Conservation (phyloP, 2,113 vertebrate genomes). For the Gavia stellata region DNA sequence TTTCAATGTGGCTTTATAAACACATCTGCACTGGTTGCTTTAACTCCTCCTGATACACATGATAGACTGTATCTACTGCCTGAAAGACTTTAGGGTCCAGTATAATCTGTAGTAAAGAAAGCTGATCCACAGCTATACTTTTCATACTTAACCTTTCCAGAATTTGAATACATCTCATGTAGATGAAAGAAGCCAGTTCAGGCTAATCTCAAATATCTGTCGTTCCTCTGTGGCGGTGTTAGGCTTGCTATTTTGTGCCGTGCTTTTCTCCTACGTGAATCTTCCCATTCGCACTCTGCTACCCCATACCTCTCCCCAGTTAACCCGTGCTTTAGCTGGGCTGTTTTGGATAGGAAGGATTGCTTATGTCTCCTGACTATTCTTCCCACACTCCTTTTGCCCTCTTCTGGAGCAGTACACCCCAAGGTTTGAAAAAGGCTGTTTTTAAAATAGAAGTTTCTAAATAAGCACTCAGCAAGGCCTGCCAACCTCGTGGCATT, state of each 20-base stretch:
- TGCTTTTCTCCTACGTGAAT: background rate
- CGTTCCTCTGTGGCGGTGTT: background rate
- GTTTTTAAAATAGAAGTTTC: background rate
- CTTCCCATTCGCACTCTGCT: background rate
- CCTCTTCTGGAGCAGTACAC: background rate
- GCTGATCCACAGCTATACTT: background rate
- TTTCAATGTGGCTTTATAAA: background rate
- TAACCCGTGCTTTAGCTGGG: background rate
- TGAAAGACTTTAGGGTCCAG: background rate
- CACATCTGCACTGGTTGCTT: background rate
- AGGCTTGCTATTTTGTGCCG: rapidly evolving
- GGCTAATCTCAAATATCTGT: background rate
- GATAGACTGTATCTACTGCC: background rate
- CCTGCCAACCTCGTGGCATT: background rate
- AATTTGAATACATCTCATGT: background rate
- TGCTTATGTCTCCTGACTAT: background rate
- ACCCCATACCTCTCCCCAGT: background rate
- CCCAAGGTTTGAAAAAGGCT: background rate
- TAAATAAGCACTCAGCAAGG: background rate
- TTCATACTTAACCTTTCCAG: background rate
- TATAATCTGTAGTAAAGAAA: background rate
- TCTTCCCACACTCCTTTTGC: background rate
- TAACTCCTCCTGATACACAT: background rate
- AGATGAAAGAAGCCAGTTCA: background rate
- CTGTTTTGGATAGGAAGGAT: background rate